phyloP scores from a whole-genome alignment of 2,113 vertebrate genomes.

The Sylvia atricapilla region DNA sequence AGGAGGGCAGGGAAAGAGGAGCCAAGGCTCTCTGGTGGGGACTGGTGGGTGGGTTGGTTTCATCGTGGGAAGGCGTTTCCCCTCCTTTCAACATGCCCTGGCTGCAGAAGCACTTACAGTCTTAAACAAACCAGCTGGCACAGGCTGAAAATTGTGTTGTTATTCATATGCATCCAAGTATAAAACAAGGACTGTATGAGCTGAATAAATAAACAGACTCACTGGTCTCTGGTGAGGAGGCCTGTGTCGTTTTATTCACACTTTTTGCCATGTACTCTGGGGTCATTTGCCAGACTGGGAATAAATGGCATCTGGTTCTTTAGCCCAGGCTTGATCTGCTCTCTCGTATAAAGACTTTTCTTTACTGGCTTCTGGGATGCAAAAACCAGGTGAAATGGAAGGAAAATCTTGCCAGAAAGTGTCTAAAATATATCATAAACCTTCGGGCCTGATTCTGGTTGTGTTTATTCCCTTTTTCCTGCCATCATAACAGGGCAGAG shows the following conservation, averaged over 20 bases:
- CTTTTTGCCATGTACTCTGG: not conserved
- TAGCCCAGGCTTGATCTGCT: not conserved
- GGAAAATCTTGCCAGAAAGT: not conserved
- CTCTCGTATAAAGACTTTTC: not conserved
- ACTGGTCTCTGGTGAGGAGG: conserved; percentile 20
- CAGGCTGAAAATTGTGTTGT: conserved; percentile 44
- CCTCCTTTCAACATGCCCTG: conserved; percentile 13
- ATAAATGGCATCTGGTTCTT: conserved; percentile 45
- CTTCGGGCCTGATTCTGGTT: not conserved
- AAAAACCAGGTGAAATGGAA: not conserved
- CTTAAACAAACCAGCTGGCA: conserved; percentile 58
- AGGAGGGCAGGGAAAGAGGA: not conserved
- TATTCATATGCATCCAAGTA: conserved; percentile 42
- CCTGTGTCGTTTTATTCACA: conserved; percentile 58
- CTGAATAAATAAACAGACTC: conserved; percentile 61
- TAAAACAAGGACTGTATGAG: conserved; percentile 53
- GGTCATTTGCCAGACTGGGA: conserved; percentile 51
- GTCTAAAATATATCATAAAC: not conserved
- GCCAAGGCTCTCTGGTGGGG: not conserved
- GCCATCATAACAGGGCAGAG: not conserved
- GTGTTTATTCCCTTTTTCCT: not conserved
- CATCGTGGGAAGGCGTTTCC: not conserved
- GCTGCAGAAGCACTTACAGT: not conserved
- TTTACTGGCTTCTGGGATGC: not conserved
- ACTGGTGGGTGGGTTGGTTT: conserved; percentile 3